A percentile compares a stretch with the other conserved stretches of the same genome.
These are phyloP conservation scores for Chrysaora quinquecirrha DNA, from an alignment of 30 jellyfish, hydroid and myxozoan genomes.

Conservation along the genomic window DNA sequence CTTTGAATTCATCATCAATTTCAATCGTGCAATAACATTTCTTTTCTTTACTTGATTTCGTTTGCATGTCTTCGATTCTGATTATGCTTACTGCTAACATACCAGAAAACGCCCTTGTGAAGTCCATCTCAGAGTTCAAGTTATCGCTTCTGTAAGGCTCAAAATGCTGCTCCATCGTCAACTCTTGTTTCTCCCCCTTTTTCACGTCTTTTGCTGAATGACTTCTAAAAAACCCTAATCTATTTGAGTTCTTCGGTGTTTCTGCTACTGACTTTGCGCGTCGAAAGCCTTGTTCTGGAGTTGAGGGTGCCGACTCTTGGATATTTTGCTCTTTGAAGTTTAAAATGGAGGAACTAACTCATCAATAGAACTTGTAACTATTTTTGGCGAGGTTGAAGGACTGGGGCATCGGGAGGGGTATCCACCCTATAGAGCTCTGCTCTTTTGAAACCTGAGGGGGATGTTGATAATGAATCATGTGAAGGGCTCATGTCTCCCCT, in stretches of 20 bases:
- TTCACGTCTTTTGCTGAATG: constrained; percentile 5
- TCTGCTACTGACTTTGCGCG: constrained; percentile 5
- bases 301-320: neutral
- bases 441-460: constrained; percentile 37
- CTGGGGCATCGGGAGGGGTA: neutral
- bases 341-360: neutral
- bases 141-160: constrained; percentile 63
- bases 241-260: constrained; percentile 18
- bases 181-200: constrained; percentile 4
- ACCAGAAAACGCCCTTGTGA: constrained; percentile 79
- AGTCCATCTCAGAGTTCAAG: constrained; percentile 53
- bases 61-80: constrained; percentile 15
- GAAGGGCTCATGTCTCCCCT: neutral
- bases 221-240: constrained; percentile 23
- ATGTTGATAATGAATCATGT: constrained; percentile 8
- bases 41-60: constrained; percentile 12
- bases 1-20: constrained; percentile 88
- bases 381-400: no score
- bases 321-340: neutral
- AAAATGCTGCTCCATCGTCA: constrained; percentile 21
- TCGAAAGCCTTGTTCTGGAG: neutral
- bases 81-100: constrained; percentile 67
- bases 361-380: neutral
- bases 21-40: constrained; percentile 65
- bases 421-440: constrained; percentile 62